Base-by-base conservation (phyloP, 2,888 invertebrate species). In the Mesorhabditis spiculigera region DNA sequence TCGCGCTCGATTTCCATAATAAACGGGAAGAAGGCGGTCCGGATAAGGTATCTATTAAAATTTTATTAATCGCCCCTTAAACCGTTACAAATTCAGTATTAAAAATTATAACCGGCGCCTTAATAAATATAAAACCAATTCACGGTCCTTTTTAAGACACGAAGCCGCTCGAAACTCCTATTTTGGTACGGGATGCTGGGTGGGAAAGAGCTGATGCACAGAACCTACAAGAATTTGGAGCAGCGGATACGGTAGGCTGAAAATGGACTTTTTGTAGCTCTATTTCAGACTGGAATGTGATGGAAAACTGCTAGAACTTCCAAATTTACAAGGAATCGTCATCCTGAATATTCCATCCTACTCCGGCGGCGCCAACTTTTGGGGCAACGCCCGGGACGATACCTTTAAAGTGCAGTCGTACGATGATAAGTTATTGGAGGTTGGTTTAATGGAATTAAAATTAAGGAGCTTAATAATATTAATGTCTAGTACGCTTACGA, bases 311-410 rank as follows among this genome's bases (percentile, higher is more conserved):
- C 95, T 97, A 80, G 95, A 95, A 0, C 88, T 97, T 62, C 96
- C 96, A 0, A 94, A 94, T 75, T 88, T 97, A 44, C 96, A 96
- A 87, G 96, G 83, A 62, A 95, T 96, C 83, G 96, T 96, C 43
- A 93, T 97, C 50, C 89, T 97, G 42, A 97, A 97, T 88, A 97
- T 97, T 87, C 93, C 93, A 74, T 95, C 95, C 83, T 96, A 96
- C 87, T 95, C 95, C 92, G 96, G 96, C 5, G 97, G 97, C 65
- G 94, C 95, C 45, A 96, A 96, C 88, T 97, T 97, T 87, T 97
- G 97, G 97, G 96, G 96, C 61, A 68, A 76, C 4, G 76, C 71
- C 63, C 76, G 74, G 70, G 75, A 73, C 62, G 77, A 76, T 10
- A 71, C 93, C 67, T 97, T 96, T 86, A 88, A 94, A 16, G 92